Evolutionary conservation across 2,888 invertebrate species (phyloP).

Genomic region (Sclerodermus sp.): DNA sequence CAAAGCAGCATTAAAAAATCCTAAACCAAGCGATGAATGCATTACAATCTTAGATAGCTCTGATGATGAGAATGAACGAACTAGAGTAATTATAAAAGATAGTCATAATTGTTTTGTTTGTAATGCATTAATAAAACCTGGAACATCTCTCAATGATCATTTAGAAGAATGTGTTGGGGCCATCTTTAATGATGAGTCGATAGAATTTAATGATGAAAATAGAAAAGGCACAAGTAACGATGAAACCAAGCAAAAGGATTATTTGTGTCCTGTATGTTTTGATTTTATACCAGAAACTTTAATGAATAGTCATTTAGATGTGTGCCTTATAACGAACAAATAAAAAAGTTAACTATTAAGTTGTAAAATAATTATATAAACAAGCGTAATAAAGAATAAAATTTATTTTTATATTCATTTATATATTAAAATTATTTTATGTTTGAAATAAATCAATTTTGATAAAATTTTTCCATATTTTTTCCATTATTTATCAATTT

Average conservation of each 20-base stretch:
- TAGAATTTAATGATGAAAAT: slow-evolving; percentile 21
- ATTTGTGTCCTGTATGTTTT: slow-evolving; percentile 67
- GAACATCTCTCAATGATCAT: slow-evolving; percentile 53
- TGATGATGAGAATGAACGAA: too few species aligned
- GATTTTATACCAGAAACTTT: slow-evolving; percentile 58
- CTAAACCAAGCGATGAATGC: background rate
- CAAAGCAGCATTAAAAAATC: background rate
- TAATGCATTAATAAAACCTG: slow-evolving; percentile 28
- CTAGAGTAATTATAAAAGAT: too few species aligned
- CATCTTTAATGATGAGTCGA: slow-evolving; percentile 49
- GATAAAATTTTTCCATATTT: slow-evolving; percentile 29
- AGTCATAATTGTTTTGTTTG: slow-evolving; percentile 43
- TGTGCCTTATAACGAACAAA: too few species aligned
- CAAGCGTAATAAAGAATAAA: slow-evolving; percentile 6
- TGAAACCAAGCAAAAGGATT: slow-evolving; percentile 49
- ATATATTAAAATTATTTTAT: slow-evolving; percentile 14
- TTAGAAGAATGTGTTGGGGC: slow-evolving; percentile 56
- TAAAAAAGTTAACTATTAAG: too few species aligned
- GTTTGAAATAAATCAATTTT: slow-evolving; percentile 6
- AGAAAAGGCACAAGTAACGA: slow-evolving; percentile 38
- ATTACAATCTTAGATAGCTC: background rate
- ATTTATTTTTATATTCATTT: slow-evolving; percentile 6
- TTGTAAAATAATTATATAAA: too few species aligned
- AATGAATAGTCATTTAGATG: slow-evolving; percentile 67
- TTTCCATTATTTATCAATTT: background rate